These are phyloP conservation scores for Pipistrellus pipistrellus DNA, from an alignment of 2,797 vertebrate species.

Conservation along the genomic window DNA sequence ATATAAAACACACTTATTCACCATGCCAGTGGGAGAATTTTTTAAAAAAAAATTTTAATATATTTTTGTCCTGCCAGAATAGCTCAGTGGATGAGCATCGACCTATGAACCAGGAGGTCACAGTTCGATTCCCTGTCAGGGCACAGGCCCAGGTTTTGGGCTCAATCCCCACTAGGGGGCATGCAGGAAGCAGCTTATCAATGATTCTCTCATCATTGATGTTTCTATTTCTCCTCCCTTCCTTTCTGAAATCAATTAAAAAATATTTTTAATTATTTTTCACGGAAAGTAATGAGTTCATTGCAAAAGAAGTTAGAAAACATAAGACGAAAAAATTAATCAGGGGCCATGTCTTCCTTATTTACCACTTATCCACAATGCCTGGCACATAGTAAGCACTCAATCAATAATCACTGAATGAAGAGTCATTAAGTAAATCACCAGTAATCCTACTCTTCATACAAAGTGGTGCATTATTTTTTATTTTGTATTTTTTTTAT, in stretches of 20 bases:
- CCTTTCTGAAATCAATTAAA: too few species aligned
- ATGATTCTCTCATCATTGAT: too few species aligned
- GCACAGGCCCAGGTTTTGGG: too few species aligned
- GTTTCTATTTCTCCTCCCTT: too few species aligned
- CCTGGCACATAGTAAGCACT: background rate
- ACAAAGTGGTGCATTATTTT: background rate
- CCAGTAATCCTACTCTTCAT: constrained; percentile 22
- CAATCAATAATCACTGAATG: background rate
- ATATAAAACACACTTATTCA: too few species aligned
- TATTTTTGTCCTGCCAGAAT: too few species aligned
- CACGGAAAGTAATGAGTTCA: constrained; percentile 15
- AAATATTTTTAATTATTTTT: background rate
- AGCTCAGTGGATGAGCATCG: too few species aligned
- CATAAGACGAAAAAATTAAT: background rate
- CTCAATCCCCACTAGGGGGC: too few species aligned
- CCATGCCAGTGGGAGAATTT: background rate
- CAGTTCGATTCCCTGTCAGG: too few species aligned
- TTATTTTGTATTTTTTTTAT: background rate
- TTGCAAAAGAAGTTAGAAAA: constrained; percentile 37
- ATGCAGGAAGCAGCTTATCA: too few species aligned
- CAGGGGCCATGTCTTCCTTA: background rate
- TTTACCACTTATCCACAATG: background rate
- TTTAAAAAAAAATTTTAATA: background rate
- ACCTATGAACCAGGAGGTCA: too few species aligned
- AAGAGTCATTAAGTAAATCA: constrained; percentile 19